Conservation (phyloP, 2,113 vertebrate species). For the Bubalus kerabau region DNA sequence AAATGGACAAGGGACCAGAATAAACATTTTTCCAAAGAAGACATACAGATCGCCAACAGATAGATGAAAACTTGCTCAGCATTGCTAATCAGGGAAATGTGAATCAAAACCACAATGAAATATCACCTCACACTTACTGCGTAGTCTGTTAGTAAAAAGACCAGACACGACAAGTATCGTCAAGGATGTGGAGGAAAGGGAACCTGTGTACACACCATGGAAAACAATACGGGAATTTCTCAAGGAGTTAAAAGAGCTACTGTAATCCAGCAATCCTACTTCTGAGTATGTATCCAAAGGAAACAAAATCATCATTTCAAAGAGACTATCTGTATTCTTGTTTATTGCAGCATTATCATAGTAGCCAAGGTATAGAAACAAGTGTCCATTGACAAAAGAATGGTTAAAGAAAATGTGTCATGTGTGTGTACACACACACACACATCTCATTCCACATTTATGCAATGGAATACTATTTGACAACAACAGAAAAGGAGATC, state of each 20-base stretch:
- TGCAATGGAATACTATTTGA: background rate
- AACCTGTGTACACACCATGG: background rate
- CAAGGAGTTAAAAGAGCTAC: background rate
- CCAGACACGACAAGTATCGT: background rate
- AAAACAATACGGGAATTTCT: background rate
- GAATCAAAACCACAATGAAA: background rate
- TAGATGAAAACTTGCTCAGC: background rate
- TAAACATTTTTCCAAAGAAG: background rate
- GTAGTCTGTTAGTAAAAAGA: background rate
- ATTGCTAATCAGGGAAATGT: background rate
- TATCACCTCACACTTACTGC: background rate
- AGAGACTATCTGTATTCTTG: background rate
- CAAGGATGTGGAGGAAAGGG: background rate
- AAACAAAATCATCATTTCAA: background rate
- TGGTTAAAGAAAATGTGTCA: background rate
- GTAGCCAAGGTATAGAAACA: background rate
- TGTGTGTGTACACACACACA: background rate
- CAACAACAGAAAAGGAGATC: background rate
- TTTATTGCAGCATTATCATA: background rate
- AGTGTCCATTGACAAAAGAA: background rate
- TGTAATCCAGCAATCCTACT: background rate
- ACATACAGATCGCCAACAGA: background rate
- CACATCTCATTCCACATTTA: background rate
- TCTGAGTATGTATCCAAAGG: background rate
- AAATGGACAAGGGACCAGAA: background rate